Evolutionary conservation across 2,113 vertebrate genomes (phyloP), one percentile per base, ranked within the genome.

Genomic region (Mesocricetus auratus): DNA sequence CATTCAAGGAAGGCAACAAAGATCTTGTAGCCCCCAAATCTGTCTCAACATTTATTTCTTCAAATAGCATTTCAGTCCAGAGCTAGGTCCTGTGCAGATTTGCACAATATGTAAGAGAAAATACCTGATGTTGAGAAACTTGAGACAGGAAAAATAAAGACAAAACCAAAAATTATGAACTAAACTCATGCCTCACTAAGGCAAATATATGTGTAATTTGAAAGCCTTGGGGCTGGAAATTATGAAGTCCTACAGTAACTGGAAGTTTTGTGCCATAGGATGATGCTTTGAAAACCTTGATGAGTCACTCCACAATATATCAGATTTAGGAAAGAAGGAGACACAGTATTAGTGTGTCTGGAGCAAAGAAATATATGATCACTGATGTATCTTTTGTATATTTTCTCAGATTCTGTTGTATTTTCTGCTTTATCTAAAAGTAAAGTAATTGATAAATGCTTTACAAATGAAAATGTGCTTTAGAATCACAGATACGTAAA

Each of bases 391-490:
- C 39, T 33, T 77, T 92, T 33, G 87, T 12, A 85, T 19, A 22
- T 83, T 73, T 17, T 75, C 50, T 89, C 60, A 69, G 24, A 4
- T 0, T 39, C 4, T 58, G 29, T 92, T 45, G 33, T 74, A 90
- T 73, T 68, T 75, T 33, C 22, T 83, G 33, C 1, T 45, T 71
- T 90, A 26, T 42, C 17, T 88, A 90, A 94, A 90, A 95, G 8
- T 78, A 73, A 92, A 91, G 85, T 71, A 68, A 78, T 78, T 47
- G 17, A 26, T 60, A 83, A 91, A 3, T 82, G 1, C 5, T 92
- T 94, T 95, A 92, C 4, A 95, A 94, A 75, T 79, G n/a, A n/a
- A 88, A 81, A 56, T 93, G 10, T 58, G 64, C 39, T 94, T 96
- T 66, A 77, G 58, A 89, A 77, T 39, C 4, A 88, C 69, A 90